Evolutionary conservation across 2,113 vertebrate species (phyloP), one percentile per base, ranked within the genome.

Genomic region (Girardinichthys multiradiatus): DNA sequence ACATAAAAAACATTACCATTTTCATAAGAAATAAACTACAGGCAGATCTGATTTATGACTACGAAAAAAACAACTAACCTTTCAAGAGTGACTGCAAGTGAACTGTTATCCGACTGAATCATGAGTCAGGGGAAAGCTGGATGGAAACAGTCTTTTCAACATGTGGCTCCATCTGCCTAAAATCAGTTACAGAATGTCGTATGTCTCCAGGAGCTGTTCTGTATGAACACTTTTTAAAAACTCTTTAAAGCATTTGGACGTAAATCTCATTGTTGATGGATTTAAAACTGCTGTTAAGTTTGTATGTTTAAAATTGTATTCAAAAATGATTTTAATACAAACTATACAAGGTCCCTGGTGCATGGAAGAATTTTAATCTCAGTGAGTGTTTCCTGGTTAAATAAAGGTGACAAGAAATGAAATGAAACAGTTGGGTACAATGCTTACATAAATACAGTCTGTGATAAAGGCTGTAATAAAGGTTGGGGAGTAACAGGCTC

Each of bases 381-480:
- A n/a, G 48, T 54, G 9, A 54, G 24, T 10, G 2, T 54, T 54
- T 51, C 19, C 21, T 51, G 19, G 45, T 9, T 24, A 54, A 54
- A 11, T 54, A 54, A 54, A 54, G 8, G 48, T 54, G 19, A n/a
- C 21, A 54, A n/a, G 24, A 54, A 54, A 54, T 54, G 2, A 9
- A 24, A n/a, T 54, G 10, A n/a, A 54, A 11, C 48, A 24, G 19
- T 54, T 54, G 24, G 48, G 24, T 54, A 54, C 21, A 54, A 54
- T 11, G 17, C 48, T 21, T n/a, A 54, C 7, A 54, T 54, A 7
- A 54, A 30, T 9, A 72, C 86, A 71, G 72, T 74, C 45, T n/a
- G n/a, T n/a, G n/a, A n/a, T n/a, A n/a, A n/a, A n/a, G 68, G 75
- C 65, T 87, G 86, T 87, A 76, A 85, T 82, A 85, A 60, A 17